phyloP scores from a whole-genome alignment of 2,113 vertebrate genomes.

The Spheniscus mendiculus region DNA sequence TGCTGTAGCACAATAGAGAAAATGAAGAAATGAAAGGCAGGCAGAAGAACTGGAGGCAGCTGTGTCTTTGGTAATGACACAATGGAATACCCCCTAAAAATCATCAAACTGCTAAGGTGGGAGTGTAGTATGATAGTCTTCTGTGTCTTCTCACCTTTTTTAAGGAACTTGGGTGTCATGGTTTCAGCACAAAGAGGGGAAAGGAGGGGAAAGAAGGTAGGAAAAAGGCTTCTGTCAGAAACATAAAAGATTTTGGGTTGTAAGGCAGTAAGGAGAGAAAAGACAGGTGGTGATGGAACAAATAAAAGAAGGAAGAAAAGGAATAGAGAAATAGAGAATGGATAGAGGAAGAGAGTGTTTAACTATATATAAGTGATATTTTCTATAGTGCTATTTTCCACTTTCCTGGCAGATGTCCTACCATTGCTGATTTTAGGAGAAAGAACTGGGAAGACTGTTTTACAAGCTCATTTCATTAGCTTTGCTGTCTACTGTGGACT shows the following conservation, averaged over 20 bases:
- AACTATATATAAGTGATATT: neutral
- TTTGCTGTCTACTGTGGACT: neutral
- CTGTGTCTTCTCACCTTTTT: neutral
- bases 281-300: neutral
- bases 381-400: neutral
- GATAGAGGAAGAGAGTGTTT: neutral
- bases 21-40: neutral
- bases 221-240: neutral
- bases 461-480: neutral
- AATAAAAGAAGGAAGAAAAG: neutral
- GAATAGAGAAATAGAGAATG: neutral
- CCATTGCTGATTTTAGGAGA: neutral
- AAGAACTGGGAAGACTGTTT: neutral
- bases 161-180: neutral
- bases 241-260: fast-evolving
- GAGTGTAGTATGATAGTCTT: neutral
- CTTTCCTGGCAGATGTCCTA: neutral
- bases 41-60: neutral
- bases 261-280: neutral
- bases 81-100: neutral
- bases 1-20: neutral
- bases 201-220: neutral
- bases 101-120: neutral
- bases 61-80: neutral
- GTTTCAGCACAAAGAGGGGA: neutral